Percentiles rank a stretch among this genome's conserved stretches.
These are phyloP conservation scores for Chaetorhynchus papuensis DNA, from an alignment of 2,113 vertebrate genomes.

Conservation along the genomic window DNA sequence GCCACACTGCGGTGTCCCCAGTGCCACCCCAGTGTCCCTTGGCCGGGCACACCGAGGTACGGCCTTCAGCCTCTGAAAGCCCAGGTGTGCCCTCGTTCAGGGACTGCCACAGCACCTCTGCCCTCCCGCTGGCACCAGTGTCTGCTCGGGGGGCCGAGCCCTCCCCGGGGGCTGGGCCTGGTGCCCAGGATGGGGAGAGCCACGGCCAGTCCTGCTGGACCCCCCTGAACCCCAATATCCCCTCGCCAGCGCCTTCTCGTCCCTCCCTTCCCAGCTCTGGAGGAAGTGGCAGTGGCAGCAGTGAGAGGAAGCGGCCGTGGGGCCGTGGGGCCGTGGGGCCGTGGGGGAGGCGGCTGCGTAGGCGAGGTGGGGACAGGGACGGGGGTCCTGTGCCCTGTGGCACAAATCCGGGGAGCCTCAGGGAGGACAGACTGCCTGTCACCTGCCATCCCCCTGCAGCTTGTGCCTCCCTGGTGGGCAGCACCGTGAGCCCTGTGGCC, in stretches of 20 bases:
- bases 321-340: no score
- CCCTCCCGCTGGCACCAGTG: accelerated
- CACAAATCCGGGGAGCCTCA: accelerated
- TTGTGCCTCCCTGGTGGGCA: neutral
- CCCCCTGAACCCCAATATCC: neutral
- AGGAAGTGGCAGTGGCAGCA: neutral
- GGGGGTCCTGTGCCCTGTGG: neutral
- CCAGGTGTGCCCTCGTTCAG: accelerated
- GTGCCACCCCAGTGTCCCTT: accelerated
- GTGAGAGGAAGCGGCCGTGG: neutral
- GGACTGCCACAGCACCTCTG: accelerated
- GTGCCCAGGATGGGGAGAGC: neutral
- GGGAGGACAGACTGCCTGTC: neutral
- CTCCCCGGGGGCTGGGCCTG: accelerated
- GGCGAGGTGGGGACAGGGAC: neutral
- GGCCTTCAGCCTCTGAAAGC: neutral
- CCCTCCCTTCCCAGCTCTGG: neutral
- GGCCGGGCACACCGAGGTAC: accelerated
- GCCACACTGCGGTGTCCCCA: accelerated
- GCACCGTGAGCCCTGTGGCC: accelerated
- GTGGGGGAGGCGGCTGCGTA: neutral
- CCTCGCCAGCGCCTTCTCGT: neutral
- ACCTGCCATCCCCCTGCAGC: neutral
- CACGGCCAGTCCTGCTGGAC: neutral
- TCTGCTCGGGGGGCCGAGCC: neutral